These are phyloP conservation scores for Pandemis heparana DNA, from an alignment of 2,888 invertebrate genomes.

Conservation along the genomic window DNA sequence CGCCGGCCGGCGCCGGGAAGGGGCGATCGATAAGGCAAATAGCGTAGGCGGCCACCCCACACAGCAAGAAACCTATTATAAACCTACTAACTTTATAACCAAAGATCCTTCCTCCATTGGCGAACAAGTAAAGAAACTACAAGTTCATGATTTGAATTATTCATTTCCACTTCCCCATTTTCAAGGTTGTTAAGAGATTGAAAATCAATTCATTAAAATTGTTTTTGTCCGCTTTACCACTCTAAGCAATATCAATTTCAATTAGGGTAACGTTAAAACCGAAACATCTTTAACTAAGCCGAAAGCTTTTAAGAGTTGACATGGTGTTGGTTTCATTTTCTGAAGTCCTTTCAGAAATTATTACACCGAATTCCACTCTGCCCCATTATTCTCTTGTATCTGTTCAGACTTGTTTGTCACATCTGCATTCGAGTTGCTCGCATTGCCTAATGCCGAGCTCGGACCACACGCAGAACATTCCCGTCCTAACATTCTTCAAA, in stretches of 20 bases:
- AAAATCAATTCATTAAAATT: constrained; percentile 20
- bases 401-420: constrained; percentile 2
- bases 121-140: constrained; percentile 21
- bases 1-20: constrained; percentile 66
- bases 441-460: constrained; percentile 14
- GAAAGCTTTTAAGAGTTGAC: background rate
- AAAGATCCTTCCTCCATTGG: constrained; percentile 50
- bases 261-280: background rate
- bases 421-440: constrained; percentile 6
- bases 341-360: background rate
- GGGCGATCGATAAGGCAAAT: constrained; percentile 72
- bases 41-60: constrained; percentile 72
- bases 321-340: background rate
- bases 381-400: constrained; percentile 7
- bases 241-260: constrained; percentile 3
- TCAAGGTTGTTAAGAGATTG: constrained; percentile 18
- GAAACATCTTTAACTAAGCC: constrained; percentile 5
- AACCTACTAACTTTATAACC: constrained; percentile 54
- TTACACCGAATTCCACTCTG: constrained; percentile 30
- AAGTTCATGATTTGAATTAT: constrained; percentile 20
- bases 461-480: constrained; percentile 21
- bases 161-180: constrained; percentile 9
- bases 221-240: background rate
- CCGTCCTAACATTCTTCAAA: constrained; percentile 32
- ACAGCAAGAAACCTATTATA: constrained; percentile 54